These are phyloP conservation scores for Agrypnia vestita DNA, from an alignment of 1,140 invertebrate genomes.

Conservation along the genomic window DNA sequence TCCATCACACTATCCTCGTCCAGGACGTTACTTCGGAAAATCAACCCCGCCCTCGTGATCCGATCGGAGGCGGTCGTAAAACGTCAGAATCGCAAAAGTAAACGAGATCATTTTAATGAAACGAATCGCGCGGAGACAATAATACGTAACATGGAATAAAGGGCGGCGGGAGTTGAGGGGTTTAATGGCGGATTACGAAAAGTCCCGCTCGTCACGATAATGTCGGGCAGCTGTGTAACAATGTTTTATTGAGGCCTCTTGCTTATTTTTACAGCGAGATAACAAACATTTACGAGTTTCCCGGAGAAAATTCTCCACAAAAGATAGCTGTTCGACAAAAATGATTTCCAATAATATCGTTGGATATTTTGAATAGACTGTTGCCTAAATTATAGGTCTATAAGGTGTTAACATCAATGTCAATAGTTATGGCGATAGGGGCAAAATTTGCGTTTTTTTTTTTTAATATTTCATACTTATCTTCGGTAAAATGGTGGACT, in stretches of 20 bases:
- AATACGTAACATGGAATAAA: not conserved
- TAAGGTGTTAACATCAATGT: too few relatives aligned
- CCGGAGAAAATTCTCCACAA: not conserved
- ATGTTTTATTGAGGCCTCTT: not conserved
- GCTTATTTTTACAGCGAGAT: not conserved
- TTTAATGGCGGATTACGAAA: not conserved
- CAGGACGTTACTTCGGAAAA: too few relatives aligned
- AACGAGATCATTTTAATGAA: slow-evolving; percentile 3
- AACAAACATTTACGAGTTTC: slow-evolving; percentile 8
- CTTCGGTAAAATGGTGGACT: too few relatives aligned
- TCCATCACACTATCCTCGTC: too few relatives aligned
- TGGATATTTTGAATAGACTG: too few relatives aligned
- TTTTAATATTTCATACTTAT: too few relatives aligned
- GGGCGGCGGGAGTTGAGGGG: not conserved
- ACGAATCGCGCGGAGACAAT: slow-evolving; percentile 1
- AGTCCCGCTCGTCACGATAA: not conserved
- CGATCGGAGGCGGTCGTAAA: not conserved
- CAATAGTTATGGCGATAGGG: too few relatives aligned
- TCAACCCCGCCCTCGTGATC: not conserved
- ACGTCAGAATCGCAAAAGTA: not conserved
- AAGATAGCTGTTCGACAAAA: too few relatives aligned
- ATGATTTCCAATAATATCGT: too few relatives aligned
- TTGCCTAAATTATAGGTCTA: too few relatives aligned
- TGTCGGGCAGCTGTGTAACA: not conserved
- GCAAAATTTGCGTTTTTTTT: too few relatives aligned